Percentiles rank a stretch among this genome's conserved stretches.
These are phyloP conservation scores for Mus musculus DNA, from an alignment of 2,113 vertebrate genomes.

Conservation along the genomic window GRCm39 chr19:28086501-28087000, in stretches of 20 bases:
- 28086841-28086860: background rate
- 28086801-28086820: background rate
- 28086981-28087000: constrained; percentile 45
- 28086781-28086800: background rate
- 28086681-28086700: background rate
- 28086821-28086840: constrained; percentile 23
- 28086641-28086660: background rate
- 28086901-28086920: constrained; percentile 49
- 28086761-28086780: constrained; percentile 38
- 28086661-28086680: background rate
- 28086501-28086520: background rate
- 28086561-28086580: background rate
- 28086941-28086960: constrained; percentile 44
- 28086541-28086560: background rate
- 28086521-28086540: background rate
- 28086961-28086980: constrained; percentile 48
- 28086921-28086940: constrained; percentile 62
- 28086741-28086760: background rate
- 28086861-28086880: constrained; percentile 49
- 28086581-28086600: background rate
- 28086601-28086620: background rate
- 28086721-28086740: background rate
- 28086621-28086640: background rate
- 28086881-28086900: constrained; percentile 50
- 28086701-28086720: background rate